phyloP scores from a whole-genome alignment of 2,888 invertebrate genomes.

The Pandemis heparana region DNA sequence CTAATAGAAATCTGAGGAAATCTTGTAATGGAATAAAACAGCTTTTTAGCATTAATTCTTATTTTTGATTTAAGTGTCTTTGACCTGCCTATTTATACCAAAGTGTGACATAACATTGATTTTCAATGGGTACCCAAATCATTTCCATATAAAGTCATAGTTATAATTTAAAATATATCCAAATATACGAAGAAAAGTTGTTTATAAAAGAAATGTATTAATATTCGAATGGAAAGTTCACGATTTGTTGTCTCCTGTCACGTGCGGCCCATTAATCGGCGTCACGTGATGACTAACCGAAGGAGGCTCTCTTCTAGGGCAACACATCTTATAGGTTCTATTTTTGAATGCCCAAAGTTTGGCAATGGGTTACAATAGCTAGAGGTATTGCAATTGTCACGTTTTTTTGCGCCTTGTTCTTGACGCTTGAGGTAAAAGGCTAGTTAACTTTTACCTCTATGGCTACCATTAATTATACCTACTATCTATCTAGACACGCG shows the following conservation, averaged over 20 bases:
- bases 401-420: too few relatives aligned
- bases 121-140: conserved; percentile 20
- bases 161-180: conserved; percentile 14
- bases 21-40: conserved; percentile 35
- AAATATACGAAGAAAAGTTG: conserved; percentile 17
- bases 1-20: conserved; percentile 29
- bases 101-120: conserved; percentile 36
- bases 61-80: conserved; percentile 29
- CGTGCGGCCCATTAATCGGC: conserved; percentile 10
- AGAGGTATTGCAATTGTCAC: too few relatives aligned
- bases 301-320: neutral
- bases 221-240: conserved; percentile 32
- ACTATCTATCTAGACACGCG: too few relatives aligned
- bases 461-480: too few relatives aligned
- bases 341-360: too few relatives aligned
- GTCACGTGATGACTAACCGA: conserved; percentile 20
- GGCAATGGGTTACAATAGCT: too few relatives aligned
- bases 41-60: conserved; percentile 29
- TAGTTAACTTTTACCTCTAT: too few relatives aligned
- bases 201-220: conserved; percentile 30
- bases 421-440: too few relatives aligned
- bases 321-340: neutral
- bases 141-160: conserved; percentile 31
- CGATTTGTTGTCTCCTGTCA: conserved; percentile 22
- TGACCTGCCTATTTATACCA: conserved; percentile 32